Conservation (phyloP, 2,113 vertebrate species). For the Saiga tatarica region DNA sequence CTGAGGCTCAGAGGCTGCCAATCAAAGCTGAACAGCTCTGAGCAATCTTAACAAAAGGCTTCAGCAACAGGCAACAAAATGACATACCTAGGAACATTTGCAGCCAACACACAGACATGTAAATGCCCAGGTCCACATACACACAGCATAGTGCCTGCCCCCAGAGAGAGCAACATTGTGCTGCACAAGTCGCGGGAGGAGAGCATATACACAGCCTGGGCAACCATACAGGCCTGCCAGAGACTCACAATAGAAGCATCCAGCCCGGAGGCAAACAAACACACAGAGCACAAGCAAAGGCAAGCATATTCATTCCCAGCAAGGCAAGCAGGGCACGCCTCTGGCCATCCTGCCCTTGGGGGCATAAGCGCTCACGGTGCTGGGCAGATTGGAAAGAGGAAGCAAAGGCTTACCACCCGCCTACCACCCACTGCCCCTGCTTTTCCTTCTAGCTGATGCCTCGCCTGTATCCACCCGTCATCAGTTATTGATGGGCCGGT, state of each 20-base stretch:
- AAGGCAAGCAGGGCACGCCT: neutral
- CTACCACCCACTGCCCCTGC: neutral
- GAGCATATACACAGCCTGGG: accelerated
- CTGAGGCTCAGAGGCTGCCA: neutral
- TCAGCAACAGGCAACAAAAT: accelerated
- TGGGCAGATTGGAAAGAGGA: neutral
- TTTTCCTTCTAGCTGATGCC: neutral
- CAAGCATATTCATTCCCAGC: neutral
- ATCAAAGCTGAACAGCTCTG: neutral
- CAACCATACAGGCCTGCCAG: neutral
- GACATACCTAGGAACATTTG: neutral
- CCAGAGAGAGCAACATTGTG: neutral
- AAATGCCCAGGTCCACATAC: neutral
- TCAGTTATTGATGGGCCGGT: slow-evolving; percentile 13
- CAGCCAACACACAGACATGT: neutral
- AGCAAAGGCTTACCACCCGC: neutral
- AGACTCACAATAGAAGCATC: neutral
- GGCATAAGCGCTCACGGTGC: neutral
- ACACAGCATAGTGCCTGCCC: accelerated
- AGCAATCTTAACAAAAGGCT: neutral
- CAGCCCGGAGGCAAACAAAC: neutral
- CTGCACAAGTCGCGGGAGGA: neutral
- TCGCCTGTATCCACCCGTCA: neutral
- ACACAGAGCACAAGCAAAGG: neutral
- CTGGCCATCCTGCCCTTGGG: neutral